Base-by-base conservation (phyloP, 2,888 invertebrate genomes). In the Ophraella communa region DNA sequence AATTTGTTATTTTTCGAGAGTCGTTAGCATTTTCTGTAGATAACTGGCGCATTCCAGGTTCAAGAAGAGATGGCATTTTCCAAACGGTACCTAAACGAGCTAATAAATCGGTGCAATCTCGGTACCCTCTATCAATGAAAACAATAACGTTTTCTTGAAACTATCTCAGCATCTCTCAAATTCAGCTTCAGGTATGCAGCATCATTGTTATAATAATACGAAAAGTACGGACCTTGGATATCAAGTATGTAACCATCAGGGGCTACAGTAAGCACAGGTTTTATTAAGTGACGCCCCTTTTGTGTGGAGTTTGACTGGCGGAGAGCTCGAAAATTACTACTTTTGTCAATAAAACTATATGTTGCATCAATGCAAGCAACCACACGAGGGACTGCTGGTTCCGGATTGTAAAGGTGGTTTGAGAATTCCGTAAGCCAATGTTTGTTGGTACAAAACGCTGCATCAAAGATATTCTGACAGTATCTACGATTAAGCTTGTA, bases 201-300 rank as follows among this genome's bases (percentile, higher is more conserved):
- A 44, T 65, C 47, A 56, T 65, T 65, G 30, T 61, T 65, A 5
- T 11, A 5, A 5, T 0, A 8, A 39, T 65, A 44, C 1, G 65
- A 33, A 30, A 64, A 64, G 20, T 49, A 64, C 1, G 57, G 52
- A 4, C 57, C 62, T 3, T 42, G 33, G 23, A 64, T 45, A 0
- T 10, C 55, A 11, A 65, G 24, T 17, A 68, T 66, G 45, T 65
- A 62, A 17, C 62, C 62, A 42, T 65, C 58, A 7, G 60, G 49
- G 2, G 59, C 64, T 11, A 57, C 53, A 27, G 56, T 23, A 1
- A 61, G 14, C 17, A 20, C 23, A 8, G 27, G 61, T 51, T 65
- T 65, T 3, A 65, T 1, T 18, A 64, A 7, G 21, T 64, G 63
- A n/a, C 45, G 14, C 4, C 1, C 24, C 59, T 59, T 64, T 21